Conservation (phyloP, 2,113 vertebrate genomes). For the Cochlearius cochlearius region DNA sequence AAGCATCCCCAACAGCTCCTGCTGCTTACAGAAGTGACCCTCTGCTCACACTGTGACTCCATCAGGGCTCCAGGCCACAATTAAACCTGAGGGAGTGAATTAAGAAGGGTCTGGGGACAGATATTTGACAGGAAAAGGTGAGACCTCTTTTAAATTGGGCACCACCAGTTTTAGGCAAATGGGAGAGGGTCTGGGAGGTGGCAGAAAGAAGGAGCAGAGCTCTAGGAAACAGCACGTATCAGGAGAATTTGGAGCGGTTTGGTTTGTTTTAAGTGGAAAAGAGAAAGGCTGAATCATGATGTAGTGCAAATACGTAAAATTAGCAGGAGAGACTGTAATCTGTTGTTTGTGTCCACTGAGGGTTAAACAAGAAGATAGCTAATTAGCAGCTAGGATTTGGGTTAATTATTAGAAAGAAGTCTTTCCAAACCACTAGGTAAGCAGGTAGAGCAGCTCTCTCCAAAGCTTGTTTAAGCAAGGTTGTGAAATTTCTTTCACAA, state of each 20-base stretch:
- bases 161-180: background rate
- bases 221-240: background rate
- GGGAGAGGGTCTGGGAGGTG: background rate
- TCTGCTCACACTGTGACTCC: background rate
- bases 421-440: constrained; percentile 58
- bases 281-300: background rate
- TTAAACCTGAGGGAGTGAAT: background rate
- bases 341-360: constrained; percentile 3
- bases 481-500: constrained; percentile 49
- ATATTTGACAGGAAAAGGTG: background rate
- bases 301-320: background rate
- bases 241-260: background rate
- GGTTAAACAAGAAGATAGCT: constrained; percentile 30
- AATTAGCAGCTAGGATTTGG: constrained; percentile 30
- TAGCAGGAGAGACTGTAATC: background rate
- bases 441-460: constrained; percentile 51
- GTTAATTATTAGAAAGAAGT: constrained; percentile 56
- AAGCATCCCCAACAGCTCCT: background rate
- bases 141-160: background rate
- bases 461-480: constrained; percentile 43
- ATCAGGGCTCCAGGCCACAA: background rate
- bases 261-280: background rate
- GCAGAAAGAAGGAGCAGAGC: background rate
- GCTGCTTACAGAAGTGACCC: background rate
- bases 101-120: background rate